These are phyloP conservation scores for Amazona finschi DNA, from an alignment of 2,797 vertebrate genomes.

Conservation along the genomic window DNA sequence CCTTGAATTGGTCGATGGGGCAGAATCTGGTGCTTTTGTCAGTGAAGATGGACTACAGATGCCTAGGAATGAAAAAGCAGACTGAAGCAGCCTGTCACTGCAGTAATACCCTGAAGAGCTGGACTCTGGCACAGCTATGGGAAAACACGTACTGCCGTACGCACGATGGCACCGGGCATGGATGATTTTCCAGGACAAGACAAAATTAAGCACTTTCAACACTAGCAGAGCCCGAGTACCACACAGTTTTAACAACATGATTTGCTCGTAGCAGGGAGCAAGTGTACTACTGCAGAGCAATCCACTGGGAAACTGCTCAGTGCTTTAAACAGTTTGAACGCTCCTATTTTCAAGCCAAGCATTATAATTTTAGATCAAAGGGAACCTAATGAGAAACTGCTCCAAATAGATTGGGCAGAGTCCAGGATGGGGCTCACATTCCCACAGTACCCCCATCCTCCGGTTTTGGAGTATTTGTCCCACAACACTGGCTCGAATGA, in stretches of 20 bases:
- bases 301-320: background rate
- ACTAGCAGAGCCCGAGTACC: background rate
- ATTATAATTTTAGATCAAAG: background rate
- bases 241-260: accelerated
- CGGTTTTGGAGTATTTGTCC: background rate
- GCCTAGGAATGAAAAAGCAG: constrained; percentile 49
- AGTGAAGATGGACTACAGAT: constrained; percentile 56
- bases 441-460: background rate
- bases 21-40: constrained; percentile 60
- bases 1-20: constrained; percentile 29
- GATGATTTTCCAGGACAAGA: background rate
- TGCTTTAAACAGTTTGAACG: background rate
- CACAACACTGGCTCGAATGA: background rate
- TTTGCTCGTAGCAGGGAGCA: background rate
- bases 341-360: background rate
- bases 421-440: background rate
- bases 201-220: background rate
- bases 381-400: background rate
- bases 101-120: background rate
- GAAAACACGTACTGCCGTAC: background rate
- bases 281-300: background rate
- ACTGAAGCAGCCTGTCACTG: background rate
- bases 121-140: background rate
- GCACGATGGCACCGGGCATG: accelerated
- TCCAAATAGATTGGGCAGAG: background rate